Conservation (phyloP, 2,888 invertebrate species). For the Pomacea canaliculata region DNA sequence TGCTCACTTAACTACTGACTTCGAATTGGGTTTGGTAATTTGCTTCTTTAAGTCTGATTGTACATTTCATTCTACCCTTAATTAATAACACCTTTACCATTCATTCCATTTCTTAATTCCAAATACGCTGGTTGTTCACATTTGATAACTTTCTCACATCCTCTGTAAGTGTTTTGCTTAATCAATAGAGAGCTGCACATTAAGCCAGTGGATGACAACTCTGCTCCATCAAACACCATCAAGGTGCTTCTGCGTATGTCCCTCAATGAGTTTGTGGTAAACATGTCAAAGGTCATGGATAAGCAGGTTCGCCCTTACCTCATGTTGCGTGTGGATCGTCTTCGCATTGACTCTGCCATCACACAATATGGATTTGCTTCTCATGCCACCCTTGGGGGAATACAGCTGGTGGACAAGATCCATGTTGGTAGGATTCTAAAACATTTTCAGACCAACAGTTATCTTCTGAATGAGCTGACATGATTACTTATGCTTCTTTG, state of each 20-base stretch:
- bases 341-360: slow-evolving; percentile 80
- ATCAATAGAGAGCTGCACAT: slow-evolving; percentile 77
- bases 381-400: slow-evolving; percentile 78
- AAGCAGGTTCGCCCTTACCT: slow-evolving; percentile 81
- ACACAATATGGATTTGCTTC: slow-evolving; percentile 85
- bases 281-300: slow-evolving; percentile 77
- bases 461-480: too few species aligned
- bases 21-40: too few species aligned
- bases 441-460: neutral
- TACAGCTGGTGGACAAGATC: slow-evolving; percentile 81
- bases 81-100: too few species aligned
- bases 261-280: slow-evolving; percentile 78
- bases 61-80: too few species aligned
- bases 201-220: slow-evolving; percentile 86
- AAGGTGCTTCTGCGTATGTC: slow-evolving; percentile 79
- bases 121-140: too few species aligned
- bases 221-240: slow-evolving; percentile 83
- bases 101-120: too few species aligned
- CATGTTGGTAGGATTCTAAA: slow-evolving; percentile 72
- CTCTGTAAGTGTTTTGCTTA: neutral
- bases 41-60: too few species aligned
- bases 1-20: too few species aligned
- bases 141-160: too few species aligned
- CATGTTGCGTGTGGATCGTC: slow-evolving; percentile 78
- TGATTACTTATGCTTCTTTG: too few species aligned